Evolutionary conservation across 2,113 vertebrate species (phyloP).

Genomic region (Gnathonemus echidnorhynchus): DNA sequence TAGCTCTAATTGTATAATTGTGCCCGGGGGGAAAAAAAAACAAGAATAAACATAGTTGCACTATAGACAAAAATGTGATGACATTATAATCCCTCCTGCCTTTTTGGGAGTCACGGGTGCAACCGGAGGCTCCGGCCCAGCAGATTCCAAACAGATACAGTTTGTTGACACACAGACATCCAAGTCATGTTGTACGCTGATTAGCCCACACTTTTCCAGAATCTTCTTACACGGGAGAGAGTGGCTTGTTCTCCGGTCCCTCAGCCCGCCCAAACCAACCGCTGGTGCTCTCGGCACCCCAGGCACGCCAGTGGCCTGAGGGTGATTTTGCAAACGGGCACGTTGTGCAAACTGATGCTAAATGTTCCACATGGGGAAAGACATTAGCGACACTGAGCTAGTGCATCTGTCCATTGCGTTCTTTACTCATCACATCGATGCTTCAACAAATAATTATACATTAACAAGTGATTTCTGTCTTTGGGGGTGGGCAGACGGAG

Average conservation of each 20-base stretch:
- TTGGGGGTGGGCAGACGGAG: background rate
- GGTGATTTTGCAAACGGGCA: constrained; percentile 31
- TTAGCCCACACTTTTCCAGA: background rate
- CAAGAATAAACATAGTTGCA: background rate
- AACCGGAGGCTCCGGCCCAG: background rate
- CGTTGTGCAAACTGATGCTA: constrained; percentile 39
- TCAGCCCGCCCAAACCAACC: constrained; percentile 3
- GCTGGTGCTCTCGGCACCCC: background rate
- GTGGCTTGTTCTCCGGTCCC: background rate
- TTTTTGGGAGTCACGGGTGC: background rate
- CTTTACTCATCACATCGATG: background rate
- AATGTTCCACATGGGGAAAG: constrained; percentile 38
- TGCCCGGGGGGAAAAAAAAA: background rate
- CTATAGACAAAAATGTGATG: background rate
- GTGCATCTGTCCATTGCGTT: constrained; percentile 16
- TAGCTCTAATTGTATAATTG: background rate
- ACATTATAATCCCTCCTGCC: background rate
- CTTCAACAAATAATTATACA: background rate
- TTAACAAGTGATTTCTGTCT: background rate
- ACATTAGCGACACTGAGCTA: constrained; percentile 32
- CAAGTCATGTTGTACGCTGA: background rate
- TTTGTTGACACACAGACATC: background rate
- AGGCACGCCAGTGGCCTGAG: constrained; percentile 14
- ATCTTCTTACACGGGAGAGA: background rate
- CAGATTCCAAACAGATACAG: background rate